A percentile compares a stretch with the other conserved stretches of the same genome.
Conservation (phyloP, 2,797 vertebrate species). For the Orientallactaga sibirica region DNA sequence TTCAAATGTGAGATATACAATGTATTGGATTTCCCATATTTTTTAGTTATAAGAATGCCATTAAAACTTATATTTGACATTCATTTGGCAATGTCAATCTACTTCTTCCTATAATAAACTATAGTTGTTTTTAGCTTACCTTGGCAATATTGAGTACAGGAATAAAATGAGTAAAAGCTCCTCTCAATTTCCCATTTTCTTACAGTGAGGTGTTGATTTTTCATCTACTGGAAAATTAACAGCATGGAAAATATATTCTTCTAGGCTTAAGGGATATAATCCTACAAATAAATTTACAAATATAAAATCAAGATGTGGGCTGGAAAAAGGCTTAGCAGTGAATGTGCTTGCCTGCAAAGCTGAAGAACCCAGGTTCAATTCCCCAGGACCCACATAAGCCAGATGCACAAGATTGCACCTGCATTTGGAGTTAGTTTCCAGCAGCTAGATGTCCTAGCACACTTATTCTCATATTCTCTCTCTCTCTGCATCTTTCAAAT, state of each 20-base stretch:
- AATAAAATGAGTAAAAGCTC: slow-evolving; percentile 96
- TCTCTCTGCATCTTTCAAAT: too few relatives aligned
- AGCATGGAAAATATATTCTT: slow-evolving; percentile 95
- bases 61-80: slow-evolving; percentile 46
- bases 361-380: too few relatives aligned
- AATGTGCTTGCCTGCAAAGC: too few relatives aligned
- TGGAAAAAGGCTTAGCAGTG: too few relatives aligned
- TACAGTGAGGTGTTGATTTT: slow-evolving; percentile 87
- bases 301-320: slow-evolving; percentile 14
- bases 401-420: too few relatives aligned
- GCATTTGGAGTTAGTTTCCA: too few relatives aligned
- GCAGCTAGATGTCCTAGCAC: too few relatives aligned
- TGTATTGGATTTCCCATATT: background rate
- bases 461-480: too few relatives aligned
- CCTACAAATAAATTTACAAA: slow-evolving; percentile 86
- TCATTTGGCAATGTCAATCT: slow-evolving; percentile 39
- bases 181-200: slow-evolving; percentile 96
- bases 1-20: slow-evolving; percentile 5
- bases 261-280: slow-evolving; percentile 90
- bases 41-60: slow-evolving; percentile 26
- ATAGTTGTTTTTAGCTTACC: slow-evolving; percentile 85
- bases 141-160: slow-evolving; percentile 93
- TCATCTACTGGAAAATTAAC: slow-evolving; percentile 93
- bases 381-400: too few relatives aligned
- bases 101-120: slow-evolving; percentile 8